Evolutionary conservation across 2,113 vertebrate genomes (phyloP), one percentile per base, ranked within the genome.

Genomic region (Callopanchax toddi): DNA sequence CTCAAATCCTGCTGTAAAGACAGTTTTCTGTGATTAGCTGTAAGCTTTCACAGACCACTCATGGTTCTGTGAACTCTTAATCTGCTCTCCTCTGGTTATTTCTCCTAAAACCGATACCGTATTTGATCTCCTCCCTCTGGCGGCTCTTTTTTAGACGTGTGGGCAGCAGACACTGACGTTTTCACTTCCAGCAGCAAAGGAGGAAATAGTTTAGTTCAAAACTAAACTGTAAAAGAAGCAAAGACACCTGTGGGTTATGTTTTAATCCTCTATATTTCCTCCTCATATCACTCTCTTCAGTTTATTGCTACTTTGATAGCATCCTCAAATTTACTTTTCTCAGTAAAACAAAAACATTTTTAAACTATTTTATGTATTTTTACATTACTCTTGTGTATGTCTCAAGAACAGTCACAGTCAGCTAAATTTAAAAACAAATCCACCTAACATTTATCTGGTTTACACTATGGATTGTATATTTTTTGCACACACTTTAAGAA

Each of bases 111-210:
- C 12, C 4, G 23, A 57, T 59, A 3, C 10, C 40, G 18, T 32
- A 42, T 67, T 67, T 49, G 17, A 58, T 44, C 18, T 51, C 23
- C 22, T 46, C 44, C 44, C 5, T 42, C 34, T 32, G 22, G 23
- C 45, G 8, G 18, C 45, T 58, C 10, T 17, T 49, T n/a, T 42
- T 22, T 66, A 42, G 16, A 52, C 25, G 36, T 23, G 29, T 22
- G n/a, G 22, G 29, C 34, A 42, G 34, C n/a, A 56, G 25, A 48
- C 17, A 42, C 22, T 5, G 20, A 10, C 15, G 11, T 32, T 42
- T 67, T 32, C 39, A 51, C 20, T 50, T 32, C 37, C 37, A 11
- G 36, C 18, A 34, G 37, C 44, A 49, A 17, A 7, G 39, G 11
- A 18, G 23, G 11, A 5, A 29, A 44, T 40, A 29, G 9, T 55